Percentiles rank a stretch among this genome's conserved stretches.
phyloP scores from a whole-genome alignment of 2,888 invertebrate genomes.

The Onthophagus sagittarius region DNA sequence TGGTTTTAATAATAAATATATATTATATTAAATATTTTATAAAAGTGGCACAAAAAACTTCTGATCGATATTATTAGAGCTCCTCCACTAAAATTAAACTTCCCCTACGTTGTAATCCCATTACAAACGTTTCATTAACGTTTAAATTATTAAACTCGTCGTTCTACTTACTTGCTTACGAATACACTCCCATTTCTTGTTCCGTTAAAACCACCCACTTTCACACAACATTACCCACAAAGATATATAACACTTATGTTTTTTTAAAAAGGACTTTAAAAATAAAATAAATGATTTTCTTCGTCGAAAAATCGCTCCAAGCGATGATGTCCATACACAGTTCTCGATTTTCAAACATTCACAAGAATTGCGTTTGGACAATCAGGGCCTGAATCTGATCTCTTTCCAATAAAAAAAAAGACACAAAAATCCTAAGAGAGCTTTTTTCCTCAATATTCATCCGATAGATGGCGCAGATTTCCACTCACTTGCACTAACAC shows the following conservation, averaged over 20 bases:
- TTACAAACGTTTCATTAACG: neutral
- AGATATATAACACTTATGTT: neutral
- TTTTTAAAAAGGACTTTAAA: neutral
- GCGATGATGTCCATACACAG: constrained; percentile 64
- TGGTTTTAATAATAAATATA: no score
- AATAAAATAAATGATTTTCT: neutral
- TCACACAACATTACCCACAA: neutral
- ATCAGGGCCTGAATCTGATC: constrained; percentile 56
- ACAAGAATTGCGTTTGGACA: constrained; percentile 70
- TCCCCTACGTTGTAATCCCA: neutral
- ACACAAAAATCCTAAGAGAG: neutral
- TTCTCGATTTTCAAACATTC: constrained; percentile 52
- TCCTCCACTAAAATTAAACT: constrained; percentile 2
- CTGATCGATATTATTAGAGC: neutral
- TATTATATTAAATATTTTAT: no score
- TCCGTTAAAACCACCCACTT: neutral
- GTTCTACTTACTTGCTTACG: neutral
- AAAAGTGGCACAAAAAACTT: no score
- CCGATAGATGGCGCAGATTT: neutral
- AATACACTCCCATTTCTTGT: neutral
- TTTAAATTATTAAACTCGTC: neutral
- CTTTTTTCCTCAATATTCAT: neutral
- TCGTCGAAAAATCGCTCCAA: constrained; percentile 42
- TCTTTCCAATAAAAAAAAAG: neutral
- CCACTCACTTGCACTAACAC: neutral